phyloP scores from a whole-genome alignment of 2,888 invertebrate genomes.

The Mechanitis messenoides region DNA sequence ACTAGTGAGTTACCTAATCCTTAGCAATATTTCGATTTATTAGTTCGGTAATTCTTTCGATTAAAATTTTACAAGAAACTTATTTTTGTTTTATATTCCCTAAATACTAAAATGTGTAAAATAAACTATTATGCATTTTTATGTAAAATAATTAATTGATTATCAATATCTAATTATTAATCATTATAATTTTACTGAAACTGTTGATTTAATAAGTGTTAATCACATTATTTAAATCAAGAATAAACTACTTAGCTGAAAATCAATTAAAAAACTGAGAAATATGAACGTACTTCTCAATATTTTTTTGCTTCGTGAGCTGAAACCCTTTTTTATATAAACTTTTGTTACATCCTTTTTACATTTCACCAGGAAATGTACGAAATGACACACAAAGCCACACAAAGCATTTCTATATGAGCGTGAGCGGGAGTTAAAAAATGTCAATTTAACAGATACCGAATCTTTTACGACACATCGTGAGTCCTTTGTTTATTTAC shows the following conservation, averaged over 20 bases:
- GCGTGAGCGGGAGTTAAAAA: conserved; percentile 33
- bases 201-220: too few relatives aligned
- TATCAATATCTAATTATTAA: too few relatives aligned
- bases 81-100: too few relatives aligned
- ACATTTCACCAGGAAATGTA: conserved; percentile 27
- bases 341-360: conserved; percentile 20
- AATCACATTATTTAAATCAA: too few relatives aligned
- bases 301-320: background rate
- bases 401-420: conserved; percentile 34
- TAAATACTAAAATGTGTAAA: too few relatives aligned
- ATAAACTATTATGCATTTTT: too few relatives aligned
- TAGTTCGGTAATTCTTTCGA: too few relatives aligned
- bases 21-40: background rate
- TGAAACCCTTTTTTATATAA: background rate
- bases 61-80: too few relatives aligned
- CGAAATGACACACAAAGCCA: conserved; percentile 31
- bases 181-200: too few relatives aligned
- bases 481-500: conserved; percentile 37
- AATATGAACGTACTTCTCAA: background rate
- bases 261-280: too few relatives aligned
- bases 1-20: conserved; percentile 75
- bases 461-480: conserved; percentile 31
- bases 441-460: conserved; percentile 37
- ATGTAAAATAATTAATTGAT: too few relatives aligned
- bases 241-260: too few relatives aligned